phyloP scores from a whole-genome alignment of 2,113 vertebrate genomes.

The Pelobates fuscus region DNA sequence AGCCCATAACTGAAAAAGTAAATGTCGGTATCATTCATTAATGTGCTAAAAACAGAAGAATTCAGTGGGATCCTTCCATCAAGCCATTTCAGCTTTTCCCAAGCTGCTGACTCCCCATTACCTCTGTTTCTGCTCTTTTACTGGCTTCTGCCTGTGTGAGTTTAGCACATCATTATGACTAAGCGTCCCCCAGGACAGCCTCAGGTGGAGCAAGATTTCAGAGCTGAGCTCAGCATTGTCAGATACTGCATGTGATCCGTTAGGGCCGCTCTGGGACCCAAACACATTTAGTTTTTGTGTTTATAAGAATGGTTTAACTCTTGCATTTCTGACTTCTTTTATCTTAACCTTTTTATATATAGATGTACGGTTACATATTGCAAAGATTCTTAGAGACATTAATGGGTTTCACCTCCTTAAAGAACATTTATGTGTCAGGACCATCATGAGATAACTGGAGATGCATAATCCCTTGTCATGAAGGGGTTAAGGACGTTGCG shows the following conservation, averaged over 20 bases:
- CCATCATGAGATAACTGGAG: too few species aligned
- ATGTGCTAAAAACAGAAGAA: slow-evolving; percentile 13
- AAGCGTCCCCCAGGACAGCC: slow-evolving; percentile 43
- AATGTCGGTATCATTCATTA: not conserved
- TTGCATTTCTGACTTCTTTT: not conserved
- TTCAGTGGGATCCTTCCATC: not conserved
- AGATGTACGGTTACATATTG: too few species aligned
- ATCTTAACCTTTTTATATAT: too few species aligned
- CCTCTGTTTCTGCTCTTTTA: slow-evolving; percentile 23
- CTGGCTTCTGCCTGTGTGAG: slow-evolving; percentile 47
- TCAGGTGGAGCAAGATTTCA: slow-evolving; percentile 48
- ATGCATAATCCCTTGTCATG: too few species aligned
- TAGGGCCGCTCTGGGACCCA: slow-evolving; percentile 27
- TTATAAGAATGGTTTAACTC: slow-evolving; percentile 28
- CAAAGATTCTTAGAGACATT: too few species aligned
- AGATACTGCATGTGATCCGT: slow-evolving; percentile 43
- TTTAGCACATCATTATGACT: slow-evolving; percentile 51
- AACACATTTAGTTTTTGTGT: slow-evolving; percentile 19
- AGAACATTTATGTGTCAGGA: too few species aligned
- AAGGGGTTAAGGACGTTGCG: too few species aligned
- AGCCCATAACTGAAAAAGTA: not conserved
- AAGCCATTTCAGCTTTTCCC: slow-evolving; percentile 20
- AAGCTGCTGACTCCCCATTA: slow-evolving; percentile 31
- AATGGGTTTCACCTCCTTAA: too few species aligned
- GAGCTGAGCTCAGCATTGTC: slow-evolving; percentile 50